These are phyloP conservation scores for Iphiclides podalirius DNA, from an alignment of 2,888 invertebrate genomes.

Conservation along the genomic window DNA sequence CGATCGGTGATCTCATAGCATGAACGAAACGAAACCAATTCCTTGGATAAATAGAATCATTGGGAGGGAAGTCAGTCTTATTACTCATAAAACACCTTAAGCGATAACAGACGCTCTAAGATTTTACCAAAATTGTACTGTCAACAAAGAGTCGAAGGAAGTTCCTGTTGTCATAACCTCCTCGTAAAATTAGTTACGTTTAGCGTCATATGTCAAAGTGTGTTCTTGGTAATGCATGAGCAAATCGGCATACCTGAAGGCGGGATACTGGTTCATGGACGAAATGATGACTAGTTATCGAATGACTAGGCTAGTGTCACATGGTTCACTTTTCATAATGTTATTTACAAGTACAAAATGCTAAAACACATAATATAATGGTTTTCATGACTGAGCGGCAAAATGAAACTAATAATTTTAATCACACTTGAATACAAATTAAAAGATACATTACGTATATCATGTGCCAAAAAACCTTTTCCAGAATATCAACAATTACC, in stretches of 20 bases:
- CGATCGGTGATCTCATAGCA: constrained; percentile 65
- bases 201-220: constrained; percentile 19
- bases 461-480: not conserved
- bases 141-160: constrained; percentile 18
- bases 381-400: too few species aligned
- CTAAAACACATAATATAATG: not conserved
- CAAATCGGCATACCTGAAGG: constrained; percentile 9
- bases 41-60: constrained; percentile 16
- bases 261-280: constrained; percentile 14
- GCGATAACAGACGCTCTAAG: not conserved
- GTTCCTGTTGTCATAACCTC: constrained; percentile 6
- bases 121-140: not conserved
- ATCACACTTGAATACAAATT: too few species aligned
- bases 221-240: constrained; percentile 21
- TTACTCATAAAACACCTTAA: constrained; percentile 8
- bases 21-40: constrained; percentile 49
- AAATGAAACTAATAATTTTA: too few species aligned
- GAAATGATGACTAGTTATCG: constrained; percentile 5
- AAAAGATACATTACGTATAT: not conserved
- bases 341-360: not conserved
- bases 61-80: constrained; percentile 28
- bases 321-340: not conserved
- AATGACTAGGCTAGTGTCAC: not conserved
- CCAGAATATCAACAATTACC: not conserved
- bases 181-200: constrained; percentile 13